Evolutionary conservation across 2,113 vertebrate genomes (phyloP).

Genomic region (Silurus glanis): DNA sequence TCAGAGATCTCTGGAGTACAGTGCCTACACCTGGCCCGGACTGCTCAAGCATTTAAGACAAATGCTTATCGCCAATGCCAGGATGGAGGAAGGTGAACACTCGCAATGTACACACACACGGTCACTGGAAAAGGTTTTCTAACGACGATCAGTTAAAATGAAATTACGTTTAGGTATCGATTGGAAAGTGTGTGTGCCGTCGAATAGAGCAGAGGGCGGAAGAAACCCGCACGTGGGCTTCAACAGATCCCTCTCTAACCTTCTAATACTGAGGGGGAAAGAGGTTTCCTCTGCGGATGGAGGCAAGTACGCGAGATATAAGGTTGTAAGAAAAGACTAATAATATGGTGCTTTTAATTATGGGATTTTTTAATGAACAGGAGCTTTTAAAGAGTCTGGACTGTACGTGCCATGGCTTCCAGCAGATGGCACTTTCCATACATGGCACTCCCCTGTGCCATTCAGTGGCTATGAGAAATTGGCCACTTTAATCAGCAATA

Average conservation of each 20-base stretch:
- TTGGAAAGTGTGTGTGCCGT: constrained; percentile 80
- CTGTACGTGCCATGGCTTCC: constrained; percentile 88
- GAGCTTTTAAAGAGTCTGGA: constrained; percentile 78
- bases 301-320: constrained; percentile 67
- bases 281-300: constrained; percentile 76
- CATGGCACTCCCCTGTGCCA: constrained; percentile 82
- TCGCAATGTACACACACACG: background rate
- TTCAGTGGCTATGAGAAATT: constrained; percentile 92
- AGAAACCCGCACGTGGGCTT: constrained; percentile 65
- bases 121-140: background rate
- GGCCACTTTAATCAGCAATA: constrained; percentile 90
- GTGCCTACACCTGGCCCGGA: constrained; percentile 85
- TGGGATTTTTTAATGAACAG: constrained; percentile 64
- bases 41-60: constrained; percentile 90
- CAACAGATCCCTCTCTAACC: constrained; percentile 89
- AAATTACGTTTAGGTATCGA: constrained; percentile 78
- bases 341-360: background rate
- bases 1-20: constrained; percentile 81
- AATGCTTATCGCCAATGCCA: constrained; percentile 90
- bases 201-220: constrained; percentile 51
- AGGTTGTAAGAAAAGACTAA: background rate
- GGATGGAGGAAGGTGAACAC: constrained; percentile 89
- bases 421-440: constrained; percentile 70
- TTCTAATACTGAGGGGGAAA: constrained; percentile 90
- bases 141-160: background rate